Conservation (phyloP, 1,140 invertebrate genomes). For the Campoletis sonorensis region DNA sequence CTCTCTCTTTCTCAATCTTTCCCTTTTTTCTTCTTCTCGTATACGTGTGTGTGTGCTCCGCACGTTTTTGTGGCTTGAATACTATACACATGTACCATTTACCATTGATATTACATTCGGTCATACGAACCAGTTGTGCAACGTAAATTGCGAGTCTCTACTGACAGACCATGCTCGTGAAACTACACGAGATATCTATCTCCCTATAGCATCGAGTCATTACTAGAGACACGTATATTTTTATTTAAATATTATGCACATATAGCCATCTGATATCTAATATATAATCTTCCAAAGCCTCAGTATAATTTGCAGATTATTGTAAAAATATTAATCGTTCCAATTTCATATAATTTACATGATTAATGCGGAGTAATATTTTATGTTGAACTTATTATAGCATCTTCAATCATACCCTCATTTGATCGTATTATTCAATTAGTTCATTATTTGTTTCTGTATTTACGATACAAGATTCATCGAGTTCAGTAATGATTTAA, state of each 20-base stretch:
- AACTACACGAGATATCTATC: constrained; percentile 15
- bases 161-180: constrained; percentile 2
- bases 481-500: too few species aligned
- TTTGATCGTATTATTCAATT: too few species aligned
- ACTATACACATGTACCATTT: constrained; percentile 12
- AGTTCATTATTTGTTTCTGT: too few species aligned
- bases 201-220: constrained; percentile 16
- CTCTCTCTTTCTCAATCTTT: background rate
- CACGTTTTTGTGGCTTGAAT: background rate
- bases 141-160: constrained; percentile 8
- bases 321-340: background rate
- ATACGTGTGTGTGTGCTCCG: background rate
- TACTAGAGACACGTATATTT: background rate
- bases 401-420: too few species aligned
- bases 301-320: background rate
- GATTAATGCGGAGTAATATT: background rate
- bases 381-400: too few species aligned
- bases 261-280: background rate
- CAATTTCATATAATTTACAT: constrained; percentile 1
- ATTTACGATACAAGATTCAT: too few species aligned
- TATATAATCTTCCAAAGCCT: background rate
- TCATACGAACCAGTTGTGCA: constrained; percentile 6
- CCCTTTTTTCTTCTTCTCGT: background rate
- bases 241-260: background rate
- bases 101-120: constrained; percentile 13